Conservation (phyloP, 2,113 vertebrate genomes). For the Etheostoma cragini region DNA sequence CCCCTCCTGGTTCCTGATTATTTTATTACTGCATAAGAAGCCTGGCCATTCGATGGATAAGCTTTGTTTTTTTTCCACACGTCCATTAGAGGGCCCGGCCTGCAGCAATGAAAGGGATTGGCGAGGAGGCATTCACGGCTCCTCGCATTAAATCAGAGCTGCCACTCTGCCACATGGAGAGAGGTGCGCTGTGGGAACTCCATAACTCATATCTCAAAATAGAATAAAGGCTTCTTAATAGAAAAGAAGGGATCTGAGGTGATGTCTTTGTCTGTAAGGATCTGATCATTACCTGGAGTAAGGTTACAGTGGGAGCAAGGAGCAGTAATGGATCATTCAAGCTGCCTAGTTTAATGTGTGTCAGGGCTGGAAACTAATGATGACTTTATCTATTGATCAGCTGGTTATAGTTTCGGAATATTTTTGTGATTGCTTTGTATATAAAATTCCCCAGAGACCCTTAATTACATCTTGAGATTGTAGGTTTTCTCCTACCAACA, state of each 20-base stretch:
- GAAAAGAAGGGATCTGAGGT: constrained; percentile 34
- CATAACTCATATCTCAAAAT: constrained; percentile 74
- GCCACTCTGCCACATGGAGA: constrained; percentile 36
- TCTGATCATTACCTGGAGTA: constrained; percentile 29
- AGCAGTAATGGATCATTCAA: constrained; percentile 14
- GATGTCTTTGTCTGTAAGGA: not conserved
- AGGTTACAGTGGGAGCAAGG: constrained; percentile 1
- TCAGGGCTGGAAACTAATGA: not conserved
- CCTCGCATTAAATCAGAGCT: constrained; percentile 67
- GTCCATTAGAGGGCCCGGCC: constrained; percentile 72
- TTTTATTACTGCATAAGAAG: constrained; percentile 73
- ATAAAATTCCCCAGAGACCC: not conserved
- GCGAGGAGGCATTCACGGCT: constrained; percentile 56
- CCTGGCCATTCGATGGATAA: constrained; percentile 62
- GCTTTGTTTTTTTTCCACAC: constrained; percentile 38
- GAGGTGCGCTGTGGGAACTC: constrained; percentile 48
- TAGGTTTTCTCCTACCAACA: not conserved
- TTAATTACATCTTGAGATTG: not conserved
- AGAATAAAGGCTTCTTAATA: constrained; percentile 70
- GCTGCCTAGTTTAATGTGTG: not conserved
- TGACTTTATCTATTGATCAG: not conserved
- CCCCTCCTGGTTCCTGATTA: constrained; percentile 55
- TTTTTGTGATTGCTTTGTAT: not conserved
- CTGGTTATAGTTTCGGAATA: not conserved
- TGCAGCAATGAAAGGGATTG: constrained; percentile 28